phyloP scores from a whole-genome alignment of 2,113 vertebrate species.

The Progne subis region DNA sequence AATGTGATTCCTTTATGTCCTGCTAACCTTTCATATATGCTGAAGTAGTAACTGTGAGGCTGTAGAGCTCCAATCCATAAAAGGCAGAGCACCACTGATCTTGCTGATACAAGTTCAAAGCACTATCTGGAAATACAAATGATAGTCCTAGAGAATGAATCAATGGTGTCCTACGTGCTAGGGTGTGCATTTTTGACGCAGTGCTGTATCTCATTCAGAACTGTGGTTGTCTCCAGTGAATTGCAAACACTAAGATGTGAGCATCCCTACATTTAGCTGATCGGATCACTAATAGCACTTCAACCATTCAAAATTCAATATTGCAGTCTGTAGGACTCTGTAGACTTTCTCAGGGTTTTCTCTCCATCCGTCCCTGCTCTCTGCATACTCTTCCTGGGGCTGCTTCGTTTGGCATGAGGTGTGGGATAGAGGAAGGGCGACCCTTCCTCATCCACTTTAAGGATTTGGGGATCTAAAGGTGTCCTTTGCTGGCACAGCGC shows the following conservation, averaged over 20 bases:
- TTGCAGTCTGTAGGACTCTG: background rate
- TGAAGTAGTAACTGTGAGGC: background rate
- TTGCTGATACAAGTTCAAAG: background rate
- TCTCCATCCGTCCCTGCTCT: background rate
- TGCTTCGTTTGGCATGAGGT: background rate
- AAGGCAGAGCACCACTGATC: constrained; percentile 27
- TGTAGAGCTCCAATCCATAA: background rate
- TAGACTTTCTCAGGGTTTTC: background rate
- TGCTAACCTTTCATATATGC: background rate
- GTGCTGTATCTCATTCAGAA: background rate
- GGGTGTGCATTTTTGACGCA: background rate
- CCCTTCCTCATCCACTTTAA: background rate
- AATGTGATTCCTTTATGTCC: background rate
- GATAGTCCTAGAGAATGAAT: background rate
- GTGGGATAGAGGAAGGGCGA: background rate
- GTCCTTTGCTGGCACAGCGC: background rate
- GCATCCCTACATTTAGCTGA: background rate
- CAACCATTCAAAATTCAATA: background rate
- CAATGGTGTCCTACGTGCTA: background rate
- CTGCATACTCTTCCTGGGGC: too few species aligned
- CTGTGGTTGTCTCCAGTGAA: background rate
- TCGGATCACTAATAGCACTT: background rate
- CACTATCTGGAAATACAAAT: background rate
- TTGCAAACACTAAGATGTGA: background rate
- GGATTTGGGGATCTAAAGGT: background rate